Percentiles rank a stretch among this genome's conserved stretches.
Conservation (phyloP, 2,797 vertebrate genomes). For the Coranthus polyacanthus region DNA sequence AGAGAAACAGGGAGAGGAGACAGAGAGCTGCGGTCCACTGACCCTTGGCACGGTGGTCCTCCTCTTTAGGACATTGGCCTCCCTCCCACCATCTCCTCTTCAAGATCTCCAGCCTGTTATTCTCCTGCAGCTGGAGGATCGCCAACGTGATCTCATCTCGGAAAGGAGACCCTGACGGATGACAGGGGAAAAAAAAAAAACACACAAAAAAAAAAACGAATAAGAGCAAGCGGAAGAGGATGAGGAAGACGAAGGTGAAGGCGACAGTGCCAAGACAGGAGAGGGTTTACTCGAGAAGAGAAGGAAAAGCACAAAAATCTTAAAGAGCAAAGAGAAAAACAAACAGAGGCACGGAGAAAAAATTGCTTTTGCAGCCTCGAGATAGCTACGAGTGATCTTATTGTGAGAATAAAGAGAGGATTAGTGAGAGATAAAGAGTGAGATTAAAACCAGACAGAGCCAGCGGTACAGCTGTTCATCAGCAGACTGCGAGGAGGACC, state of each 20-base stretch:
- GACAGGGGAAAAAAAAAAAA: too few species aligned
- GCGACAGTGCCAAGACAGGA: constrained; percentile 21
- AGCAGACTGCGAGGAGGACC: constrained; percentile 32
- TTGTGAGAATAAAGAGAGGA: constrained; percentile 68
- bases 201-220: constrained; percentile 40
- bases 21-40: constrained; percentile 67
- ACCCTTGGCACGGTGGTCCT: constrained; percentile 95
- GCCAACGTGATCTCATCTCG: constrained; percentile 94
- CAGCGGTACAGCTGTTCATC: constrained; percentile 56
- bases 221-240: constrained; percentile 40
- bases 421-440: constrained; percentile 70
- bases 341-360: constrained; percentile 12
- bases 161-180: constrained; percentile 89
- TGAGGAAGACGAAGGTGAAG: constrained; percentile 8
- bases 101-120: constrained; percentile 93
- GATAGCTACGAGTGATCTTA: constrained; percentile 58
- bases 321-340: constrained; percentile 8
- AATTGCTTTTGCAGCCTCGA: constrained; percentile 33
- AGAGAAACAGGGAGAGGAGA: constrained; percentile 53
- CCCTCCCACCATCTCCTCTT: constrained; percentile 97
- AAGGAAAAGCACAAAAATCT: constrained; percentile 15
- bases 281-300: constrained; percentile 26
- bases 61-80: constrained; percentile 92
- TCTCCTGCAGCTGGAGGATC: constrained; percentile 94
- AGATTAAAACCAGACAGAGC: constrained; percentile 66